Evolutionary conservation across 2,888 invertebrate genomes (phyloP), one percentile per base, ranked within the genome.

Genomic region (Lutraria lutraria): DNA sequence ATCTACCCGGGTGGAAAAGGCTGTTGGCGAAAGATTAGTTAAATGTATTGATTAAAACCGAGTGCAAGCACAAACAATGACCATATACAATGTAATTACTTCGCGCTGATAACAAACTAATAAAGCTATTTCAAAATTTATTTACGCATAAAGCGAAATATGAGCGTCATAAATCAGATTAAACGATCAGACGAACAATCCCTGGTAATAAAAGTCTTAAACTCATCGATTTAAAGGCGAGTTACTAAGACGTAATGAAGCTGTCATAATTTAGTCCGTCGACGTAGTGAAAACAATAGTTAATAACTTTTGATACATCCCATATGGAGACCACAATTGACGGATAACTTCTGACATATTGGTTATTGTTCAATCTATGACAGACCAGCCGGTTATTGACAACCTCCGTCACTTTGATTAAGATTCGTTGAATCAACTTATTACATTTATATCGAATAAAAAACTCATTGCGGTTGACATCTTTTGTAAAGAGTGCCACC

Each of bases 331-430:
- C 25, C 4, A 68, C n/a, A 4, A 10, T 68, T 21, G 21, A 25
- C 25, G n/a, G 63, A 68, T 25, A 25, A 10, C 13, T 13, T 76
- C 4, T 76, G 34, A 76, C 34, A 34, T 76, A 76, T 76, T 76
- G 34, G 34, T 21, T 34, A 16, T 6, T 76, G 15, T 76, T 8
- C 3, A 76, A 76, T 16, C 31, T 19, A 0, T 19, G 34, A 76
- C 29, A 34, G 76, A 13, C 15, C 16, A 16, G 76, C 34, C 16
- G 34, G 25, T 76, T 34, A 34, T 76, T 34, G 34, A 76, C 31
- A 76, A 76, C 31, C 13, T 31, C 29, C 1, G 34, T 82, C 63
- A 34, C 56, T 54, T 60, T 82, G 56, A 82, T 82, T 34, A 63
- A 19, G 31, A 21, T 31, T 60, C 54, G 34, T 31, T 63, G 43